Conservation (phyloP, 2,888 invertebrate species). For the Hedychridium roseum region DNA sequence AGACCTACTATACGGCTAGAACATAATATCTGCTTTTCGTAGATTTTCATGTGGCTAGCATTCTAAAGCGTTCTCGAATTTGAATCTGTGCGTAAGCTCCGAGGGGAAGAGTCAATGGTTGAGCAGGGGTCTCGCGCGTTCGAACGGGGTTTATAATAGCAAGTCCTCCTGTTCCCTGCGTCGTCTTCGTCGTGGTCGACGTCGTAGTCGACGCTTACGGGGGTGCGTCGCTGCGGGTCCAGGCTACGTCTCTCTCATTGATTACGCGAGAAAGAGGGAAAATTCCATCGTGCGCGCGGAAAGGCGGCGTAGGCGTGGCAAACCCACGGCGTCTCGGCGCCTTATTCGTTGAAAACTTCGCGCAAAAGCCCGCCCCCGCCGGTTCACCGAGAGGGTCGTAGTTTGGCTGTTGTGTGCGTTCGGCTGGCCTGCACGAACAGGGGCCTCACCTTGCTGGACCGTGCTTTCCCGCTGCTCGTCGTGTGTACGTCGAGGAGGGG, state of each 20-base stretch:
- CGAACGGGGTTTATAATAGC: too few relatives aligned
- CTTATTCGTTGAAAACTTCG: slow-evolving; percentile 65
- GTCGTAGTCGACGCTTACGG: too few relatives aligned
- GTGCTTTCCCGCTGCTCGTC: neutral
- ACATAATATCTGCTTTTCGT: too few relatives aligned
- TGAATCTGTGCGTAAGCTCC: too few relatives aligned
- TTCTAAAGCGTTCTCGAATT: too few relatives aligned
- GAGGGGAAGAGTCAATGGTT: too few relatives aligned
- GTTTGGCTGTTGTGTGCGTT: slow-evolving; percentile 30
- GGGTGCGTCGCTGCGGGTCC: too few relatives aligned
- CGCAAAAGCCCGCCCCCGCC: slow-evolving; percentile 49
- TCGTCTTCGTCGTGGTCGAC: too few relatives aligned
- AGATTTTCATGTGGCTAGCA: too few relatives aligned
- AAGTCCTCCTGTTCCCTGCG: too few relatives aligned
- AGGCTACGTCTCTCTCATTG: slow-evolving; percentile 55
- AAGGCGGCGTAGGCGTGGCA: slow-evolving; percentile 62
- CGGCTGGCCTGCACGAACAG: slow-evolving; percentile 33
- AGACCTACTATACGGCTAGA: too few relatives aligned
- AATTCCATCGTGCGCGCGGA: slow-evolving; percentile 47
- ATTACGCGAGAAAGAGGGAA: slow-evolving; percentile 64
- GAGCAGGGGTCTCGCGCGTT: too few relatives aligned
- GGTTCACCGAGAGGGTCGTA: slow-evolving; percentile 14
- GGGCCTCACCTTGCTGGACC: slow-evolving; percentile 9
- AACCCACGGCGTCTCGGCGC: slow-evolving; percentile 56
- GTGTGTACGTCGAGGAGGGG: slow-evolving; percentile 9